Conservation (phyloP, 2,113 vertebrate species). For the Artemisiospiza belli region DNA sequence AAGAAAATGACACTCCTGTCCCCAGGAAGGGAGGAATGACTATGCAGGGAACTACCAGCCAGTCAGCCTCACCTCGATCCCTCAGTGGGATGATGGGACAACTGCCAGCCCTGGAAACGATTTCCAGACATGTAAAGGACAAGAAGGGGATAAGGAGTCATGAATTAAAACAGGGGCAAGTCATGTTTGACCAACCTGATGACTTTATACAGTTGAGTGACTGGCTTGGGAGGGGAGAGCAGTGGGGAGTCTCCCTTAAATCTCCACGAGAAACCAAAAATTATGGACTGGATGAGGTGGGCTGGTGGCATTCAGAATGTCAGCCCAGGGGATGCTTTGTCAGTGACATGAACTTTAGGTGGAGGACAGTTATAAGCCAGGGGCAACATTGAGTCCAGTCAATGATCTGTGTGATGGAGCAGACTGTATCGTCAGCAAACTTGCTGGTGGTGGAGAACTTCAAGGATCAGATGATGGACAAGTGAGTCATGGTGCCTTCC, state of each 20-base stretch:
- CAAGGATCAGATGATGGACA: neutral
- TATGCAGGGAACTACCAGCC: neutral
- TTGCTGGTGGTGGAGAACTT: neutral
- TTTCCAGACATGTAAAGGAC: neutral
- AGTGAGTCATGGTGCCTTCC: neutral
- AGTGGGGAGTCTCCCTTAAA: neutral
- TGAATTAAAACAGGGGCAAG: neutral
- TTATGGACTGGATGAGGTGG: neutral
- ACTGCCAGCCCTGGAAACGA: neutral
- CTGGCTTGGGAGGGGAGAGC: neutral
- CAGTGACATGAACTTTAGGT: neutral
- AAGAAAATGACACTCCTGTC: neutral
- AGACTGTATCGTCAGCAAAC: neutral
- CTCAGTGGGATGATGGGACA: neutral
- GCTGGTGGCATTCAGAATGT: neutral
- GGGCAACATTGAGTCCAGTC: neutral
- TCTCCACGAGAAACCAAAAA: neutral
- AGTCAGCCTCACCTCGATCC: fast-evolving
- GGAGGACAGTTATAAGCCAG: neutral
- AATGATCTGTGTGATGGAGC: neutral
- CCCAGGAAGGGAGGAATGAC: neutral
- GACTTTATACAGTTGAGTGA: neutral
- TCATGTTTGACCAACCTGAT: neutral
- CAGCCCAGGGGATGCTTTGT: fast-evolving
- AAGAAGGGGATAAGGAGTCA: neutral